Evolutionary conservation across 1,140 invertebrate species (phyloP), one percentile per base, ranked within the genome.

Genomic region (Caenorhabditis latens): DNA sequence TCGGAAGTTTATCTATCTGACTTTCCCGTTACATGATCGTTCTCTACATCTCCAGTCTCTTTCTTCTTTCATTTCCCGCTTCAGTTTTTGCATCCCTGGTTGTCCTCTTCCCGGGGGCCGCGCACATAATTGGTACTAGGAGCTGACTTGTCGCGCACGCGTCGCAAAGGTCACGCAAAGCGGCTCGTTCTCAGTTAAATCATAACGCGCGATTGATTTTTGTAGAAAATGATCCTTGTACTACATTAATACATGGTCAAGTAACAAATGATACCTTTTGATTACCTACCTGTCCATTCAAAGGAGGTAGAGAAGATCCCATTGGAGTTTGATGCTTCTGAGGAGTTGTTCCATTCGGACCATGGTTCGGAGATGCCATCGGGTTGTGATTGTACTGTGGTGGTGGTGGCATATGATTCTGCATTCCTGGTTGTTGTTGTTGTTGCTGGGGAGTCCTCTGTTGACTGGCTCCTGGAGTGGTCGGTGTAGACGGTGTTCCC

Each of bases 101-200:
- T 79, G 71, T 50, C 71, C 71, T 79, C 71, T 79, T 79, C 67
- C 43, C 43, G 71, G 46, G 61, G 71, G 71, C 43, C 71, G 71
- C 71, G 71, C 71, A 79, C 71, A 79, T 79, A 79, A 79, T 79
- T 79, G 71, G 71, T 79, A 79, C 71, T 79, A 79, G 71, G 71
- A 79, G 71, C 71, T 19, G 71, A 79, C 71, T 79, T 48, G 13
- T 13, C n/a, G 71, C 46, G 46, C 71, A 79, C 71, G 71, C 71
- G 19, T 24, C 46, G 46, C 71, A 50, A 53, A 79, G 71, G 71
- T 53, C 71, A 79, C 46, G n/a, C 71, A 14, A 24, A 79, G 71
- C 40, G 71, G 71, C 71, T 79, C 71, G 46, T 79, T 46, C 46
- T 79, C 71, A 79, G 53, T 21, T 53, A 79, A 79, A 79, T 50